phyloP scores from a whole-genome alignment of 2,888 invertebrate species.

The Drosophila leonis region DNA sequence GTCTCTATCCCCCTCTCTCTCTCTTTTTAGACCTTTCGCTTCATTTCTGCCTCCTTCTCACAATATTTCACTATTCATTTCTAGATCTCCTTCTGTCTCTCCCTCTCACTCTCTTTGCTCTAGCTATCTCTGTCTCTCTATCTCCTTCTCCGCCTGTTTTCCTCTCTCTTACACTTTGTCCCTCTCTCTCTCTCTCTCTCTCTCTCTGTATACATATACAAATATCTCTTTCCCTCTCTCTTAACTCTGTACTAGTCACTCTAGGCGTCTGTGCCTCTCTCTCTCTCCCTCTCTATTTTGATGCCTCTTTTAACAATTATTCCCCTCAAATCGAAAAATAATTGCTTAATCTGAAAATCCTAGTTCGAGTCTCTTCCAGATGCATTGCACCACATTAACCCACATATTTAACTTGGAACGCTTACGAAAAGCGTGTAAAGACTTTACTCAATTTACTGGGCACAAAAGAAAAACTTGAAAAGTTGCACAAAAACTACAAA shows the following conservation, averaged over 20 bases:
- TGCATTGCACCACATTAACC: conserved; percentile 28
- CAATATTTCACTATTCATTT: too few relatives aligned
- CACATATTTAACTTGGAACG: conserved; percentile 15
- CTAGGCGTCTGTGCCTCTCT: too few relatives aligned
- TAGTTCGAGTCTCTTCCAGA: conserved; percentile 7
- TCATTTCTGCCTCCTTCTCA: too few relatives aligned
- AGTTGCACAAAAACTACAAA: conserved; percentile 30
- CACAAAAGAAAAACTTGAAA: conserved; percentile 44
- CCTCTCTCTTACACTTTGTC: not conserved
- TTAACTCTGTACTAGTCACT: too few relatives aligned
- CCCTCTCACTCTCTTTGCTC: too few relatives aligned
- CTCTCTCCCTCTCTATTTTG: not conserved
- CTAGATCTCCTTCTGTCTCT: not conserved
- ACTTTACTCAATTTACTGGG: conserved; percentile 36
- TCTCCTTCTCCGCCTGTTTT: not conserved
- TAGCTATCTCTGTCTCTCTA: not conserved
- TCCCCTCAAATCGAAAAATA: not conserved
- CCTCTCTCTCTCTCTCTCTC: not conserved
- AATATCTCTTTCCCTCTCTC: too few relatives aligned
- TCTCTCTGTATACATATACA: too few relatives aligned
- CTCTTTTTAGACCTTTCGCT: not conserved
- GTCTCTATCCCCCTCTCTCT: too few relatives aligned
- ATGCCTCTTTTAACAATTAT: not conserved
- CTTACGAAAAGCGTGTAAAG: conserved; percentile 8
- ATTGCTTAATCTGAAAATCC: conserved; percentile 4